These are phyloP conservation scores for Eristalis pertinax DNA, from an alignment of 2,888 invertebrate genomes.

Conservation along the genomic window DNA sequence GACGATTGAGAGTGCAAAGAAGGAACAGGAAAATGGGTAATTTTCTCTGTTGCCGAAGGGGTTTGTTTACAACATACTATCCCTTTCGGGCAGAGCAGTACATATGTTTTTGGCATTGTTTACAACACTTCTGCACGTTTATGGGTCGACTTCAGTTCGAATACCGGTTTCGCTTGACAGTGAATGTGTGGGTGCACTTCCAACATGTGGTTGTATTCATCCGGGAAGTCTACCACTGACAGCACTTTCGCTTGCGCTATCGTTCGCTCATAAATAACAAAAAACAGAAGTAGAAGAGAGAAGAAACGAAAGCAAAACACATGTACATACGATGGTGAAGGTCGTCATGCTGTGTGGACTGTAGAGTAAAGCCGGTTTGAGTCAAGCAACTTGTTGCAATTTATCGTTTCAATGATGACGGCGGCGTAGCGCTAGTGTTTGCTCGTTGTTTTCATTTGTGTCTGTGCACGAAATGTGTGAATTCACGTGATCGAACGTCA, in stretches of 20 bases:
- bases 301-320: constrained; percentile 8
- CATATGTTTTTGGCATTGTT: constrained; percentile 40
- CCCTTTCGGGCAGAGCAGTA: not conserved
- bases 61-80: constrained; percentile 48
- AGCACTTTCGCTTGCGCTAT: constrained; percentile 72
- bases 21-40: constrained; percentile 12
- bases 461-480: constrained; percentile 17
- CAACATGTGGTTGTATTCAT: constrained; percentile 62
- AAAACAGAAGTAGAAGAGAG: constrained; percentile 12
- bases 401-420: not conserved
- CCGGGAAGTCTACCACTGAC: constrained; percentile 28
- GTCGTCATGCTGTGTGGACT: constrained; percentile 41
- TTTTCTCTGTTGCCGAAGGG: constrained; percentile 28
- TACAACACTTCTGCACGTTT: constrained; percentile 45
- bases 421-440: constrained; percentile 19
- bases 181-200: constrained; percentile 16
- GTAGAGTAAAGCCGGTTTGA: constrained; percentile 39
- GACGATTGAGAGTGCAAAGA: constrained; percentile 24
- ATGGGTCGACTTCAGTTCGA: constrained; percentile 57
- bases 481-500: constrained; percentile 55
- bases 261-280: constrained; percentile 60
- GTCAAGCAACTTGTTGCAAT: constrained; percentile 69
- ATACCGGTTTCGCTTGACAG: constrained; percentile 52
- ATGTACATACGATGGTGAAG: constrained; percentile 21
- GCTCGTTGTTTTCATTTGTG: constrained; percentile 55